phyloP scores from a whole-genome alignment of 2,888 invertebrate species.

The Arctia plantaginis region DNA sequence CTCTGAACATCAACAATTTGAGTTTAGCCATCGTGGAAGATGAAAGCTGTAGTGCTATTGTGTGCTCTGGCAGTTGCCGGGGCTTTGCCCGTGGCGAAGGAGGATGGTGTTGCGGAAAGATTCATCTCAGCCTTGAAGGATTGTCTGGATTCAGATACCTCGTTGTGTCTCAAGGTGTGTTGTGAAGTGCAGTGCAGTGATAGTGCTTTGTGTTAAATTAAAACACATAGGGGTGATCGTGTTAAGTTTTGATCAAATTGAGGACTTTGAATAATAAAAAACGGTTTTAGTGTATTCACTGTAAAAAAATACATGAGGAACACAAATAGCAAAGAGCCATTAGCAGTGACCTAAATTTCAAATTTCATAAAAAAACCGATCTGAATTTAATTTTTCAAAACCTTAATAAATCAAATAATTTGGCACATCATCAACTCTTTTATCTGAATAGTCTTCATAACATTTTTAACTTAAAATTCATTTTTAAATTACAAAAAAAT shows the following conservation, averaged over 20 bases:
- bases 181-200: conserved; percentile 76
- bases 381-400: conserved; percentile 20
- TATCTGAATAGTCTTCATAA: background rate
- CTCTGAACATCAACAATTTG: conserved; percentile 79
- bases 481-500: background rate
- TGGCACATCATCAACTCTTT: conserved; percentile 6
- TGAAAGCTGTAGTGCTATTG: conserved; percentile 76
- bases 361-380: conserved; percentile 1
- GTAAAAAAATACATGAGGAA: background rate
- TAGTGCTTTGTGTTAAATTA: conserved; percentile 46
- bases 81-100: conserved; percentile 76
- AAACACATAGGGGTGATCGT: conserved; percentile 34
- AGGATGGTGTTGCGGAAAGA: conserved; percentile 73
- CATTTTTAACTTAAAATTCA: background rate
- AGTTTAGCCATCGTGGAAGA: conserved; percentile 70
- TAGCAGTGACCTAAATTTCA: background rate
- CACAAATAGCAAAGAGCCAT: background rate
- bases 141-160: conserved; percentile 89
- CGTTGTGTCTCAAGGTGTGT: conserved; percentile 91
- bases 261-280: conserved; percentile 49
- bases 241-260: conserved; percentile 34
- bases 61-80: conserved; percentile 69
- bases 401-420: conserved; percentile 16
- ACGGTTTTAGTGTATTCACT: conserved; percentile 24
- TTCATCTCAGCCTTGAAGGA: conserved; percentile 86